phyloP scores from a whole-genome alignment of 2,797 vertebrate genomes.

The Sebastiscus albofasciatus region DNA sequence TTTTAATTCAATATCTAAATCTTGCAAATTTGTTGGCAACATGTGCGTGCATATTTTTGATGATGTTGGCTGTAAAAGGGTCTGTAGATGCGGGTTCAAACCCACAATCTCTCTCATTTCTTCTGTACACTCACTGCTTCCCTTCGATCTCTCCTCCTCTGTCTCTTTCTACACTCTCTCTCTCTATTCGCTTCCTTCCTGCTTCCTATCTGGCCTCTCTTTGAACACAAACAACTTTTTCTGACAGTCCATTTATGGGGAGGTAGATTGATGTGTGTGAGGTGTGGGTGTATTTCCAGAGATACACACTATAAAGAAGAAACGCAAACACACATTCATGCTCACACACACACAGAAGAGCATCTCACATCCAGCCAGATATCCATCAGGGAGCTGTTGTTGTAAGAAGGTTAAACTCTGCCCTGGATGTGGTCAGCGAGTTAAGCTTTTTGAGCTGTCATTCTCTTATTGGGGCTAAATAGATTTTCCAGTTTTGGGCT shows the following conservation, averaged over 20 bases:
- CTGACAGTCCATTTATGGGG: slow-evolving; percentile 46
- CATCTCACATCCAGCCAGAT: slow-evolving; percentile 21
- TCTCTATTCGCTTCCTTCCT: slow-evolving; percentile 22
- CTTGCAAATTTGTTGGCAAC: too few relatives aligned
- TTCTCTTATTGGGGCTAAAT: slow-evolving; percentile 49
- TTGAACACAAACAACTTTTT: slow-evolving; percentile 51
- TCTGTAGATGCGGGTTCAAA: slow-evolving; percentile 3
- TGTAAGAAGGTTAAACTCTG: slow-evolving; percentile 62
- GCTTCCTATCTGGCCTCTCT: slow-evolving; percentile 44
- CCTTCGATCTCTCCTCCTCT: slow-evolving; percentile 5
- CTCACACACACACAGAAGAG: background rate
- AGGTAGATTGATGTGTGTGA: slow-evolving; percentile 52
- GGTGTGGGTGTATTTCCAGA: slow-evolving; percentile 29
- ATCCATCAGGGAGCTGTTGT: slow-evolving; percentile 61
- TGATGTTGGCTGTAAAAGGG: too few relatives aligned
- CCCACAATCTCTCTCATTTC: background rate
- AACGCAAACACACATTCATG: background rate
- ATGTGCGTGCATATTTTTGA: too few relatives aligned
- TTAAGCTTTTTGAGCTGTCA: slow-evolving; percentile 39
- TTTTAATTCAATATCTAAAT: too few relatives aligned
- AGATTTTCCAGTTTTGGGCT: slow-evolving; percentile 17
- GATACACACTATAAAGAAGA: slow-evolving; percentile 33
- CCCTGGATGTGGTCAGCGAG: slow-evolving; percentile 41
- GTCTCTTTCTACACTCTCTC: background rate
- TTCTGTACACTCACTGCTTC: background rate